A percentile compares a stretch with the other conserved stretches of the same genome.
Evolutionary conservation across 2,888 invertebrate genomes (phyloP).

Genomic region (Apotomis turbidana): DNA sequence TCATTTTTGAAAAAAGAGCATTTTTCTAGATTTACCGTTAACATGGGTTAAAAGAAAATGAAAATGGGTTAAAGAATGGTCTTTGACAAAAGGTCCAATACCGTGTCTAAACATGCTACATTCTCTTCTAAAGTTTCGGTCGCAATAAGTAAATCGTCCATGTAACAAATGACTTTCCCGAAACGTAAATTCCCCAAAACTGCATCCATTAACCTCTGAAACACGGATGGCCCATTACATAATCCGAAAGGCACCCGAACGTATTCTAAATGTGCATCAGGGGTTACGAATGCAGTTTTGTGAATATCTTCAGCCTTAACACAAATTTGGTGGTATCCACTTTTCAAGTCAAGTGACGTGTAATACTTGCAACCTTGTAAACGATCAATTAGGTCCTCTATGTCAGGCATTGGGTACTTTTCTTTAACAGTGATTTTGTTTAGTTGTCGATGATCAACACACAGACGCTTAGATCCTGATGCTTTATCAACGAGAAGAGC

Average conservation of each 20-base stretch:
- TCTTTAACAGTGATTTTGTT: too few species aligned
- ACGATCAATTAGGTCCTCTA: too few species aligned
- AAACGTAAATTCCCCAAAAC: slow-evolving; percentile 17
- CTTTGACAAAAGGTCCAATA: too few species aligned
- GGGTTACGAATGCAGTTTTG: slow-evolving; percentile 8
- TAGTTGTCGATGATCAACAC: too few species aligned
- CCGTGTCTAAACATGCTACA: slow-evolving; percentile 1
- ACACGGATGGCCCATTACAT: slow-evolving; percentile 6
- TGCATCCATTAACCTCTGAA: slow-evolving; percentile 11
- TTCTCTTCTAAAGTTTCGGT: slow-evolving; percentile 15
- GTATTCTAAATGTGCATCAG: slow-evolving; percentile 15
- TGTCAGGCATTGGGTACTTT: too few species aligned
- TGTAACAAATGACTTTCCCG: slow-evolving; percentile 2
- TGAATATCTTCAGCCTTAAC: neutral
- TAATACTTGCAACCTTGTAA: too few species aligned
- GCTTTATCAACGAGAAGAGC: too few species aligned
- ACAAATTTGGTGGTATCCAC: too few species aligned
- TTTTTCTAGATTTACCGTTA: slow-evolving; percentile 20
- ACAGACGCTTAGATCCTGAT: too few species aligned
- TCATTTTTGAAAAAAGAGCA: neutral
- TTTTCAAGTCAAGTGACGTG: too few species aligned
- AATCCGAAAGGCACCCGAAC: slow-evolving; percentile 8
- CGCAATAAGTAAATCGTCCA: slow-evolving; percentile 18
- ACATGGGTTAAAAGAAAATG: too few species aligned
- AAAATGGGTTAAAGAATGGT: too few species aligned